These are phyloP conservation scores for Nerophis lumbriciformis DNA, from an alignment of 2,113 vertebrate species.

Conservation along the genomic window DNA sequence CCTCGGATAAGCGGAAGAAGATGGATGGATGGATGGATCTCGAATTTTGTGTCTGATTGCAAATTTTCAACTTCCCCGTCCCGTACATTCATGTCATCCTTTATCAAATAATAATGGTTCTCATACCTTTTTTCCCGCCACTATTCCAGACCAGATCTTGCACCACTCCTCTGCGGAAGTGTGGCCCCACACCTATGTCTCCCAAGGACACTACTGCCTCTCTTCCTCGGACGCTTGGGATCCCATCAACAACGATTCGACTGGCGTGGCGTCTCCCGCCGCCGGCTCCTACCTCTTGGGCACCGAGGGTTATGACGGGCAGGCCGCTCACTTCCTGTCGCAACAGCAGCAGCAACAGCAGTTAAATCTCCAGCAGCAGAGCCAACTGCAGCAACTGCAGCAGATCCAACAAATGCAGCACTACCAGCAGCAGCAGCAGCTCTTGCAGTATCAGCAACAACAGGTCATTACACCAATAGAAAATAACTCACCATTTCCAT, in stretches of 20 bases:
- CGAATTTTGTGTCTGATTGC: too few species aligned
- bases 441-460: slow-evolving; percentile 77
- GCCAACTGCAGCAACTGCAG: slow-evolving; percentile 74
- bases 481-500: too few species aligned
- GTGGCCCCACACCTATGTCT: slow-evolving; percentile 96
- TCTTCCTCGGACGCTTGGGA: slow-evolving; percentile 96
- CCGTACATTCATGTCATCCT: too few species aligned
- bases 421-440: slow-evolving; percentile 78
- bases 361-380: slow-evolving; percentile 69
- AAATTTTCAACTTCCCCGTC: too few species aligned
- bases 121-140: not conserved
- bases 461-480: slow-evolving; percentile 45
- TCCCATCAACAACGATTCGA: slow-evolving; percentile 85
- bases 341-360: slow-evolving; percentile 70
- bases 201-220: slow-evolving; percentile 97
- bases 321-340: slow-evolving; percentile 65
- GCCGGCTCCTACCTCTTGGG: slow-evolving; percentile 80
- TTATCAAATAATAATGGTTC: too few species aligned
- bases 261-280: slow-evolving; percentile 85
- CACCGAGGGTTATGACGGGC: slow-evolving; percentile 64
- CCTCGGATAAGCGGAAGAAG: too few species aligned
- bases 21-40: too few species aligned
- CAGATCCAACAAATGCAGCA: slow-evolving; percentile 77
- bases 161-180: slow-evolving; percentile 84
- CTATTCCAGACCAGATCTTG: slow-evolving; percentile 78